Evolutionary conservation across 1,140 invertebrate genomes (phyloP), one percentile per base, ranked within the genome.

Genomic region (Helicorthomorpha holstii): DNA sequence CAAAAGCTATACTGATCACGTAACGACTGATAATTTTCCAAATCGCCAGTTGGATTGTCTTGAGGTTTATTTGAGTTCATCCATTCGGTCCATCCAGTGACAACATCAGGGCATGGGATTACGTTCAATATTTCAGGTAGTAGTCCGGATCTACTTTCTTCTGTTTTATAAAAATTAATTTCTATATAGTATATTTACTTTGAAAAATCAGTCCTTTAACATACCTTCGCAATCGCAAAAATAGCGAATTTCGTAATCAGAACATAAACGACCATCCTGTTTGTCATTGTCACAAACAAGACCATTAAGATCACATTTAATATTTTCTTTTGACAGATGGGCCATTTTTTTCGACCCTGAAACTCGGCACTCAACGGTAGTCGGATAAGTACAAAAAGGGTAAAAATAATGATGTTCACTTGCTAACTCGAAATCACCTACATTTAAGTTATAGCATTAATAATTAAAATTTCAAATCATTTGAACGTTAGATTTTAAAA

Each of bases 171-270:
- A 7, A 7, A 34, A 7, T 34, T 34, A 34, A 34, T 7, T 7
- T 34, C 16, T 7, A 45, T 19, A 21, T 10, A 45, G 21, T 19
- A 12, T 45, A 7, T 19, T 23, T 4, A 7, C 16, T 19, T 45
- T 45, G 4, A 10, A 7, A 7, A 19, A 19, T 21, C 7, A 45
- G 19, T 7, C 19, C 16, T 23, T n/a, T 24, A n/a, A 59, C 58
- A 56, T 55, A 61, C 61, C 54, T 48, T 27, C 53, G 56, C 66
- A 68, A 1, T 59, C 59, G 50, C 66, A 69, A 55, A 58, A 64
- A 42, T 66, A 64, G 46, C 65, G 56, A 25, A 69, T 59, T 57
- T 66, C 62, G 50, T 67, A 67, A 51, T 69, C 65, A 25, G 57
- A 43, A 49, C 66, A 69, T n/a, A 44, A 27, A 26, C 49, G 50